Base-by-base conservation (phyloP, 2,113 vertebrate species). In the Grallaria varia region DNA sequence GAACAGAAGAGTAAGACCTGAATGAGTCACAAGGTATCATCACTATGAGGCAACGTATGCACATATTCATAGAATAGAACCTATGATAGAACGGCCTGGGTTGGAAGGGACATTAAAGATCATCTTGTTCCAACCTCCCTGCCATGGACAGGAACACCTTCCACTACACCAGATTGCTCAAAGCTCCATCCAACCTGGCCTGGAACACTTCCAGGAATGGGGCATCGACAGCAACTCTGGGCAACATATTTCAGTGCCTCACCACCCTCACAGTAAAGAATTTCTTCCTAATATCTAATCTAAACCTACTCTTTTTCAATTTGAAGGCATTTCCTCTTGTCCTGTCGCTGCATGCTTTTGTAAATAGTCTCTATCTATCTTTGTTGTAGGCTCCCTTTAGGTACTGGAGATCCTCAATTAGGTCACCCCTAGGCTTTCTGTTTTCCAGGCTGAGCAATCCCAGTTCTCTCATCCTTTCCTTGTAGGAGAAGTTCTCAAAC, bases 121-220 rank as follows among this genome's bases (percentile, higher is more conserved):
- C 24, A 52, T 21, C 24, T 39, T 21, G 20, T 12, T 75, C 14
- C 28, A 60, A n/a, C 1, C 1, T 19, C 3, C 23, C 20, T 53
- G 13, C 24, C 53, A 45, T 18, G 16, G 15, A 14, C 24, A 53
- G 33, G 8, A 24, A 39, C 27, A 52, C 13, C 23, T 74, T 75
- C 39, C 53, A 45, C 39, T 52, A 12, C 4, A 74, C 12, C 9
- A 53, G 9, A 11, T 44, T 74, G 44, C 37, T 74, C 37, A 60
- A 39, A 82, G 10, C 45, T 39, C 19, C 33, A 45, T 59, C 0
- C 0, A 53, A 30, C 9, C 33, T 4, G 4, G 16, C 33, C 28
- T 74, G 30, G 27, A n/a, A 39, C 4, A 20, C 15, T 59, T 74
- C 44, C 37, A 59, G 19, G 23, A 39, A 67, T 10, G 19, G 4